Evolutionary conservation across 2,888 invertebrate species (phyloP), one percentile per base, ranked within the genome.

Genomic region (Villa cingulata): DNA sequence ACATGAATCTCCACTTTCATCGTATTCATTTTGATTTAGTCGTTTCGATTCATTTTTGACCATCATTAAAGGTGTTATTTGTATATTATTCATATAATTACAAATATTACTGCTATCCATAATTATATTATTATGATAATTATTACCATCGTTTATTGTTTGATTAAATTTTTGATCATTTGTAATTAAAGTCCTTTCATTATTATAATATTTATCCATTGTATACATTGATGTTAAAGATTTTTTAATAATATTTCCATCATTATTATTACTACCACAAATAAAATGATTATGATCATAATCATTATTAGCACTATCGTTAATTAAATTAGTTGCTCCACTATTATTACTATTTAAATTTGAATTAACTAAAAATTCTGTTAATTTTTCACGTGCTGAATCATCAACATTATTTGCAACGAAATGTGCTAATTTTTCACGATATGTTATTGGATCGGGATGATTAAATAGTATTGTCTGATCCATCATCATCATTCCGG

Each of bases 1-100:
- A 51, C 66, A 64, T 3, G 68, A 68, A 49, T 68, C 68, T 1
- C 62, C 67, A 48, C 68, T 68, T 46, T 68, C 64, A 41, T 67
- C 68, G 10, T 42, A 43, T 4, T 51, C 53, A 16, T 51, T 49
- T n/a, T n/a, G 36, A 32, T 32, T 32, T 12, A 12, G 29, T 12
- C 12, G 29, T 32, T 32, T 32, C 9, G 9, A 4, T 32, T 32
- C 12, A 32, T 32, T 32, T 32, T 32, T 12, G 12, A 32, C 12
- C 29, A 32, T 32, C 6, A 32, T 32, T 12, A 32, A 1, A 32
- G 29, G 12, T 32, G 29, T 32, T 12, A 32, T 32, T 32, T 32
- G 29, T 32, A 12, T 3, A 12, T 32, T 32, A 32, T 32, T 12
- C 12, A 32, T 12, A 32, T 12, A 32, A 12, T 32, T 32, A 1